Conservation (phyloP, 2,113 vertebrate species). For the Lates calcarifer region DNA sequence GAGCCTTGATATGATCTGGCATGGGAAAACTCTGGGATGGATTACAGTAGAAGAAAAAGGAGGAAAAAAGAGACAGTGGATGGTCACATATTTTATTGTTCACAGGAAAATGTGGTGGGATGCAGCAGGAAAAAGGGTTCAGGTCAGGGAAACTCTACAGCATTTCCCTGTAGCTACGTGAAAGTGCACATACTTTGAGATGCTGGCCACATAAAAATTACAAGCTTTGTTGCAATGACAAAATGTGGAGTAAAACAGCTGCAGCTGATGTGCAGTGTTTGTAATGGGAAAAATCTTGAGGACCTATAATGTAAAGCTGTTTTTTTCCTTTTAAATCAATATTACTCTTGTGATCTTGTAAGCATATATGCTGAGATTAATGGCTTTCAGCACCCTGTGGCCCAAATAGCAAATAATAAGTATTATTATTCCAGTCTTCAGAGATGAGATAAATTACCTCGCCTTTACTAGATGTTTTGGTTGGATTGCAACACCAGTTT, state of each 20-base stretch:
- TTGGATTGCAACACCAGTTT: background rate
- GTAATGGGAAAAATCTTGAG: background rate
- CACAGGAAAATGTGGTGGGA: conserved; percentile 39
- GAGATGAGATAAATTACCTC: background rate
- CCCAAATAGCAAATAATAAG: conserved; percentile 7
- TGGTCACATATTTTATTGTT: conserved; percentile 29
- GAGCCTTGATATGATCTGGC: background rate
- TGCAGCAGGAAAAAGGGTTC: conserved; percentile 30
- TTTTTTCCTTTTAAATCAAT: background rate
- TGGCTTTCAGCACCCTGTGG: conserved; percentile 9
- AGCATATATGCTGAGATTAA: background rate
- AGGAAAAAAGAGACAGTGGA: background rate
- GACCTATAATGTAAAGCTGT: no score
- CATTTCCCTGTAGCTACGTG: background rate
- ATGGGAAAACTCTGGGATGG: background rate
- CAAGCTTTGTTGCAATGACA: background rate
- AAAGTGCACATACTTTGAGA: background rate
- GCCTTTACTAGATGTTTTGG: background rate
- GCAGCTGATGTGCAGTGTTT: no score
- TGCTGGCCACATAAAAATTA: conserved; percentile 14
- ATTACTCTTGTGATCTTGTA: background rate
- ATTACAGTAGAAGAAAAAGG: background rate
- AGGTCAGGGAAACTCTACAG: conserved; percentile 22
- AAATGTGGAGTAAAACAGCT: background rate
- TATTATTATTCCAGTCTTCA: conserved; percentile 1